Conservation (phyloP, 1,140 invertebrate species). For the Sarcophaga bullata region DNA sequence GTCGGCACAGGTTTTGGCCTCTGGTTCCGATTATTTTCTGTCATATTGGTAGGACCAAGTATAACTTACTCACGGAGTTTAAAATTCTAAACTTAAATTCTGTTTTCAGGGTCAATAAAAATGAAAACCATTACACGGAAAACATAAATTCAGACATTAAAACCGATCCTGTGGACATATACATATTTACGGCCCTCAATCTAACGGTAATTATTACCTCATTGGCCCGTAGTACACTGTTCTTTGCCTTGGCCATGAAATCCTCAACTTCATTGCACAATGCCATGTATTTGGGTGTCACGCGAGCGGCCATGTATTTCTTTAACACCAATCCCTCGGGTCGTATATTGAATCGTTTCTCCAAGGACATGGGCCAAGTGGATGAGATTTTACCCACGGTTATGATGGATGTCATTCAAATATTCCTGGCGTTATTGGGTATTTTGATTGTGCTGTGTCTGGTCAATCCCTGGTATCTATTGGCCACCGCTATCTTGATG, state of each 20-base stretch:
- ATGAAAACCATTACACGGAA: conserved; percentile 45
- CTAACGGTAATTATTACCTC: conserved; percentile 71
- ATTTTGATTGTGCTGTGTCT: conserved; percentile 79
- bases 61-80: no score
- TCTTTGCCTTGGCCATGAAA: conserved; percentile 76
- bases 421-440: conserved; percentile 77
- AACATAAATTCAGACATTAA: conserved; percentile 35
- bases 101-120: conserved; percentile 55
- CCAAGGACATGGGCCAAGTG: conserved; percentile 86
- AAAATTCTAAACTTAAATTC: no score
- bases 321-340: conserved; percentile 84
- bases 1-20: conserved; percentile 72
- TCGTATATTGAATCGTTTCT: conserved; percentile 81
- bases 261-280: conserved; percentile 80
- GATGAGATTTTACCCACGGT: conserved; percentile 86
- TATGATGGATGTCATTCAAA: conserved; percentile 79
- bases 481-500: conserved; percentile 76
- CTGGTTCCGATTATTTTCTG: conserved; percentile 75
- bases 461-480: conserved; percentile 81
- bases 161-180: conserved; percentile 55
- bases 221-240: conserved; percentile 70
- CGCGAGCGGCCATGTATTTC: conserved; percentile 81
- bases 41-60: conserved; percentile 71
- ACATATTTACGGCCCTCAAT: conserved; percentile 70
- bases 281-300: conserved; percentile 81